Evolutionary conservation across 2,888 invertebrate genomes (phyloP), one percentile per base, ranked within the genome.

Genomic region (Bruchidius siliquastri): DNA sequence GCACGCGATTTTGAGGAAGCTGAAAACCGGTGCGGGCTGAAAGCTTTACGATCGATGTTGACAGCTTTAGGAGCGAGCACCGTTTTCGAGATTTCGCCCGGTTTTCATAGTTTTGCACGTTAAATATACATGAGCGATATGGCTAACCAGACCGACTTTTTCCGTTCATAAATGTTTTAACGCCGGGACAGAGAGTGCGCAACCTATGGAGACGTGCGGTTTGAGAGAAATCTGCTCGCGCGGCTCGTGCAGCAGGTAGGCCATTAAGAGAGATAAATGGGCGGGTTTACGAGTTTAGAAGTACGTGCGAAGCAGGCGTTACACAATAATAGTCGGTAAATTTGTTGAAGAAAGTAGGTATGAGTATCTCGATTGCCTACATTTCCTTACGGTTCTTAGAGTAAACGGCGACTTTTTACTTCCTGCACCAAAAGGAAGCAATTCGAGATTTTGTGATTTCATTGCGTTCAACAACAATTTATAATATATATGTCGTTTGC

Each of bases 21-120:
- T 83, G 83, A 85, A 83, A 84, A 83, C 81, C 80, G 78, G 77
- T 78, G 82, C 79, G 10, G 49, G 10, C 18, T 86, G 87, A 87
- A 86, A 87, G 86, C 81, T 86, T 86, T 87, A 87, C 86, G 86
- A 85, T 84, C 84, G 79, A 81, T 81, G 86, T 82, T 86, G 87
- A 87, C 86, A 86, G 86, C 80, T 86, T 86, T 86, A 87, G 85
- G 81, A 82, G 81, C 83, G 81, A 13, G 49, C 49, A 13, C 80
- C 81, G 82, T 80, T 81, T 83, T 83, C 49, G 49, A 49, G 49
- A 49, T 49, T 49, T 49, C 49, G 49, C 49, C 18, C 10, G 49
- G 49, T 49, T 49, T 49, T 49, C 13, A 49, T 49, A 49, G 49
- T 49, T 49, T 49, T 49, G 49, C 49, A 49, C 49, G 49, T 49